These are phyloP conservation scores for Eupristina koningsbergeri DNA, from an alignment of 1,140 invertebrate genomes.

Conservation along the genomic window DNA sequence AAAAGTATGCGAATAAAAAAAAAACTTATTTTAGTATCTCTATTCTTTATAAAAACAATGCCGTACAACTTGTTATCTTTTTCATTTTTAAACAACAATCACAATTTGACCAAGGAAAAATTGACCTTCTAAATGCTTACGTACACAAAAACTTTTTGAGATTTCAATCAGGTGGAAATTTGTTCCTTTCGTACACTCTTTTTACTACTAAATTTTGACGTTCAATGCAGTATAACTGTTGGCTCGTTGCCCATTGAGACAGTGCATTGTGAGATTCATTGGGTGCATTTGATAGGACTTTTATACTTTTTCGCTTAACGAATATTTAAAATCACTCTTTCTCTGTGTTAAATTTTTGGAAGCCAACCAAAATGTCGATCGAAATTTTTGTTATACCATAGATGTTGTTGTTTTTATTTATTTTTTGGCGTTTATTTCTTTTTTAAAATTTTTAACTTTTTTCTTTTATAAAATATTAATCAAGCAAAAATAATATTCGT, in stretches of 20 bases:
- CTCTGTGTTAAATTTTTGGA: constrained; percentile 28
- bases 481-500: too few species aligned
- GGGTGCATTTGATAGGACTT: neutral
- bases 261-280: constrained; percentile 58
- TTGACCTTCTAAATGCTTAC: constrained; percentile 44
- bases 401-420: neutral
- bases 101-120: constrained; percentile 67
- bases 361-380: constrained; percentile 8
- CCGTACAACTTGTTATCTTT: constrained; percentile 58
- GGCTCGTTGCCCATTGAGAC: constrained; percentile 70
- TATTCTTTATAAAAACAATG: constrained; percentile 59
- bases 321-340: neutral
- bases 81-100: constrained; percentile 65
- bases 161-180: constrained; percentile 60
- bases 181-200: neutral
- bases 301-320: neutral
- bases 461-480: too few species aligned
- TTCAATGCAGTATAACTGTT: constrained; percentile 69
- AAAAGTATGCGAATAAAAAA: neutral
- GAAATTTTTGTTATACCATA: neutral
- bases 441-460: too few species aligned
- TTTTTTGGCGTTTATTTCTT: neutral
- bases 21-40: neutral
- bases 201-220: neutral
- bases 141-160: constrained; percentile 63